Evolutionary conservation across 1,140 invertebrate genomes (phyloP), one percentile per base, ranked within the genome.

Genomic region (Oncopodura yosiiana): DNA sequence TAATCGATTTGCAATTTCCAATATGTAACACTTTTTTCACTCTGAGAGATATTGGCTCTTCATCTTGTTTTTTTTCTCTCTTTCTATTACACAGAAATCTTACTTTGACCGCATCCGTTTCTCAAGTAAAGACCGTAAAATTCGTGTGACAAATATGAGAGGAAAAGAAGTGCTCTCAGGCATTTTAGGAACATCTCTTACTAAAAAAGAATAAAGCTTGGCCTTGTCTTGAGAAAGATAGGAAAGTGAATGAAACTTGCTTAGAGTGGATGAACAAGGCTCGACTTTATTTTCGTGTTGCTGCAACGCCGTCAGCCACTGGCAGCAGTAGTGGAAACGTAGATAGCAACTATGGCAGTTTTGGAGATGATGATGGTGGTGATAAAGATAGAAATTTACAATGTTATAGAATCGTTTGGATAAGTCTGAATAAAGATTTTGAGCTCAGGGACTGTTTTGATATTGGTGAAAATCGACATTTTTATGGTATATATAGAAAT

Each of bases 91-190:
- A 37, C 80, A 87, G 60, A 78, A 80, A 65, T 83, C 83, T 1
- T 88, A 89, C 69, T 90, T 88, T 66, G 78, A 87, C 32, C 81
- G 79, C 65, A 83, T 89, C 36, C 81, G 86, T 66, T 88, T 91
- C 70, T 87, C 84, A 61, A 82, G 86, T 57, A 80, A 81, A 5
- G 81, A 86, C 63, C 72, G 86, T 51, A 69, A 81, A n/a, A 77
- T 90, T 53, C 78, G 79, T 61, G 77, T 90, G 14, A 82, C 78
- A 57, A 84, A 81, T 63, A 75, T 74, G 18, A 77, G 80, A 11
- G 82, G 83, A 1, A 70, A 77, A 3, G 83, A 86, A 66, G 79
- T 87, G 38, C 73, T 89, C 23, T 74, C 75, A 11, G 85, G 82
- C 0, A 75, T 76, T 38, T 68, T 90, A 39, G 87, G 86, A 48